Base-by-base conservation (phyloP, 2,888 invertebrate genomes). In the Acleris emargana region DNA sequence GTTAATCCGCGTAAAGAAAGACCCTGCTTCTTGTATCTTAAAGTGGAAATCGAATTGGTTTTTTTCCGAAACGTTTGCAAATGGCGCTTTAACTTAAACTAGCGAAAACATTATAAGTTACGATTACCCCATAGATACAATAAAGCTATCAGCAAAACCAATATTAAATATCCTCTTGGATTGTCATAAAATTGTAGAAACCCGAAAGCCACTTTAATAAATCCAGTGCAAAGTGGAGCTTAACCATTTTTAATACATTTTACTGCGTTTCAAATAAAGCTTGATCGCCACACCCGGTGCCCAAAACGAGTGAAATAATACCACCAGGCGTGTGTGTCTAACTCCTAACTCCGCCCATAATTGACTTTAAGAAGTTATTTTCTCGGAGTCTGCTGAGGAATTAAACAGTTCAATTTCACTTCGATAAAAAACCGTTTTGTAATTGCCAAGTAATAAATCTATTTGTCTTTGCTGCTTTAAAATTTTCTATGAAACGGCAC, bases 351-450 rank as follows among this genome's bases (percentile, higher is more conserved):
- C 13, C 9, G 18, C 4, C 47, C 18, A 53, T 64, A 64, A 64
- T 64, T 64, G 64, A 64, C 53, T 59, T 64, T 64, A 54, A 54
- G 58, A 59, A 64, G 53, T 64, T 64, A 53, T 59, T 58, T 49
- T 64, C 53, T 50, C 25, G 53, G 53, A 47, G 53, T 59, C 58
- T 49, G 18, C 38, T 20, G 64, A 47, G 13, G 20, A 25, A n/a
- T 25, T 49, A 22, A 58, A 64, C 49, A 58, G 53, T 54, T 54
- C 52, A 22, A 63, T 59, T 58, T 59, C 42, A 54, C 54, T n/a
- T 16, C 16, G 42, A 22, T 5, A 13, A 25, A 5, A 25, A 25
- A 5, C 1, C 5, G 1, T 2, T 25, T 25, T 42, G 13, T 42
- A 1, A 42, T 6, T 42, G 7, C 22, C 1, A 42, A 42, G 11